Conservation (phyloP, 2,888 invertebrate genomes). For the Drosophila aldrichi region DNA sequence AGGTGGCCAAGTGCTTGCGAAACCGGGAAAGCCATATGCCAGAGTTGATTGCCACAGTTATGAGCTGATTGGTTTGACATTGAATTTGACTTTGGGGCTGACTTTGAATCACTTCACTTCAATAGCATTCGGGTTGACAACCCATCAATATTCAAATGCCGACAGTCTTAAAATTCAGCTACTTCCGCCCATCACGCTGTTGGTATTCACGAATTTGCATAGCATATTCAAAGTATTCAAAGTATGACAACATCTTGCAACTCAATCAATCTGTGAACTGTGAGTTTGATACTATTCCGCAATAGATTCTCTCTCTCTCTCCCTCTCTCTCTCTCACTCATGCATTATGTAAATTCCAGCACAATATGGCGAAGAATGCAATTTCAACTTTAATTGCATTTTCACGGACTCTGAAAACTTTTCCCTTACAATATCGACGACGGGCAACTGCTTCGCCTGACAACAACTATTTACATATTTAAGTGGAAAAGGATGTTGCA, state of each 20-base stretch:
- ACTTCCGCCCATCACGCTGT: not conserved
- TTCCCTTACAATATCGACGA: conserved; percentile 20
- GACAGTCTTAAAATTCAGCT: conserved; percentile 8
- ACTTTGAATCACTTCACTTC: conserved; percentile 35
- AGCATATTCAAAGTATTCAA: conserved; percentile 13
- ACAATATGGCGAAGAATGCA: conserved; percentile 49
- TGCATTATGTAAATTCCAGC: conserved; percentile 60
- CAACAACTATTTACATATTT: conserved; percentile 13
- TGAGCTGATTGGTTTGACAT: conserved; percentile 54
- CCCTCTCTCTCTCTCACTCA: conserved; percentile 48
- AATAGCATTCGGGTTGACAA: conserved; percentile 13
- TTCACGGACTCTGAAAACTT: conserved; percentile 44
- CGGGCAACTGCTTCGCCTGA: not conserved
- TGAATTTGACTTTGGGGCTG: conserved; percentile 37
- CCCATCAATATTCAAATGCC: conserved; percentile 10
- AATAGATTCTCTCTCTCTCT: conserved; percentile 49
- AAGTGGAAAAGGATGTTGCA: conserved; percentile 24
- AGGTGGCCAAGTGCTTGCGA: conserved; percentile 48
- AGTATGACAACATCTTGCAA: not conserved
- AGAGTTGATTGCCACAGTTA: conserved; percentile 39
- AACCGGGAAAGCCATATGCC: conserved; percentile 52
- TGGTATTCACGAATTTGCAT: conserved; percentile 3
- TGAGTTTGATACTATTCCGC: conserved; percentile 25
- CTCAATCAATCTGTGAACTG: conserved; percentile 38
- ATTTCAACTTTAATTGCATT: conserved; percentile 75